A percentile compares a stretch with the other conserved stretches of the same genome.
Evolutionary conservation across 2,888 invertebrate species (phyloP).

Genomic region (Hydraecia micacea): DNA sequence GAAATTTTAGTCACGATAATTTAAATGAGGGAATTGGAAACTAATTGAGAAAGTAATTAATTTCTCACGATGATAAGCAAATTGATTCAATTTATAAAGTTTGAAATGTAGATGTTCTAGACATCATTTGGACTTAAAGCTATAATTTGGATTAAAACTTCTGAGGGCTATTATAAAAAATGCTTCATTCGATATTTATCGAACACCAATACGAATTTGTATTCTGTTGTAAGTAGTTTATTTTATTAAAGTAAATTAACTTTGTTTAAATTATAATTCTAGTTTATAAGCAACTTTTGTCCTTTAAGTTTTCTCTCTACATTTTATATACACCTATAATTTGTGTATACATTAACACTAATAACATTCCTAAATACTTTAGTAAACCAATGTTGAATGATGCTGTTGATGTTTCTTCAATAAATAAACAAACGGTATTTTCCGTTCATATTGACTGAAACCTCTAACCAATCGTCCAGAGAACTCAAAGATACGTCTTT

Average conservation of each 20-base stretch:
- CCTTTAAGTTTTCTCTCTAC: too few species aligned
- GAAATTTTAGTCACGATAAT: conserved; percentile 18
- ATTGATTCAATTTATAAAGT: conserved; percentile 17
- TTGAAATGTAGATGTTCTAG: background rate
- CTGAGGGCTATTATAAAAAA: background rate
- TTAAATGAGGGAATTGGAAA: conserved; percentile 23
- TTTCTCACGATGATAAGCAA: conserved; percentile 12
- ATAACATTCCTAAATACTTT: background rate
- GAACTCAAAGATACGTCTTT: conserved; percentile 18
- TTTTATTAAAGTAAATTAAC: background rate
- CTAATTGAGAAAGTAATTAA: conserved; percentile 33
- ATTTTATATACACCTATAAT: too few species aligned
- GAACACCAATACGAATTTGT: background rate
- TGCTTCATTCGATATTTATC: background rate
- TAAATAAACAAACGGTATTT: background rate
- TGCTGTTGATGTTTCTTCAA: background rate
- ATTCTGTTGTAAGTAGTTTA: too few species aligned
- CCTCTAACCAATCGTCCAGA: background rate
- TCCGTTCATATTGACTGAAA: background rate
- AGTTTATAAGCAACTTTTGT: background rate
- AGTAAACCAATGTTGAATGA: background rate
- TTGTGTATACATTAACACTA: too few species aligned
- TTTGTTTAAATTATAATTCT: background rate
- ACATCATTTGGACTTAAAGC: background rate
- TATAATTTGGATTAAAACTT: conserved; percentile 2